phyloP scores from a whole-genome alignment of 2,113 vertebrate species.

The Chascanopsetta lugubris region DNA sequence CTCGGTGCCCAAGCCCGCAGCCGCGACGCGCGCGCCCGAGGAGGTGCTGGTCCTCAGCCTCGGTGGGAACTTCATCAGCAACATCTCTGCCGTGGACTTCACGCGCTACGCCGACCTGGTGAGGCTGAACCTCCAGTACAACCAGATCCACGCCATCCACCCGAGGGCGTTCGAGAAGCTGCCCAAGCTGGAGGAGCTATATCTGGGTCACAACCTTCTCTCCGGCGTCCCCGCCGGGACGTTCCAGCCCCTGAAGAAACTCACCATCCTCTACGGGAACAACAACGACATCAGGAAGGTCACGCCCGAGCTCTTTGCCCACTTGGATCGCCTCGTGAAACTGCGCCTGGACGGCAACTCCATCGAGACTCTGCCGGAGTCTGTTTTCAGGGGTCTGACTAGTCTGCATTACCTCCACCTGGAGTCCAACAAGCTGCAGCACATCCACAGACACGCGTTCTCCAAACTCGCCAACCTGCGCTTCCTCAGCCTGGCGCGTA shows the following conservation, averaged over 20 bases:
- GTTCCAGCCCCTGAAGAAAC: constrained; percentile 84
- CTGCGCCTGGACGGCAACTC: constrained; percentile 90
- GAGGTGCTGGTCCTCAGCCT: constrained; percentile 90
- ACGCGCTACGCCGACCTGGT: constrained; percentile 83
- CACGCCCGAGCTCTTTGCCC: constrained; percentile 81
- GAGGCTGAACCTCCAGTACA: constrained; percentile 92
- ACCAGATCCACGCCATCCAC: constrained; percentile 88
- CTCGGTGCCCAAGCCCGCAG: constrained; percentile 83
- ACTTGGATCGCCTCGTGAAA: constrained; percentile 86
- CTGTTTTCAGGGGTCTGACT: constrained; percentile 85
- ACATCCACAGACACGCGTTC: constrained; percentile 89
- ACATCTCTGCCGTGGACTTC: constrained; percentile 90
- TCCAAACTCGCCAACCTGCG: constrained; percentile 86
- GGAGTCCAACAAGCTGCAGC: constrained; percentile 89
- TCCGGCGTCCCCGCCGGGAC: constrained; percentile 82
- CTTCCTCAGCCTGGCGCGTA: constrained; percentile 90
- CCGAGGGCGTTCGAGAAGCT: constrained; percentile 90
- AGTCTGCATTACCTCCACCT: constrained; percentile 91
- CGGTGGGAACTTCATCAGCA: constrained; percentile 92
- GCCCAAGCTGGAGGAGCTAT: constrained; percentile 88
- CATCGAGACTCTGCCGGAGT: constrained; percentile 85
- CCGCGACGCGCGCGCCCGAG: constrained; percentile 70
- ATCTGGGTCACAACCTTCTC: constrained; percentile 92
- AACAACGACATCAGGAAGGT: constrained; percentile 87
- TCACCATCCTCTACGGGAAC: constrained; percentile 89